Base-by-base conservation (phyloP, 2,797 vertebrate genomes). In the Distichodus sexfasciatus region DNA sequence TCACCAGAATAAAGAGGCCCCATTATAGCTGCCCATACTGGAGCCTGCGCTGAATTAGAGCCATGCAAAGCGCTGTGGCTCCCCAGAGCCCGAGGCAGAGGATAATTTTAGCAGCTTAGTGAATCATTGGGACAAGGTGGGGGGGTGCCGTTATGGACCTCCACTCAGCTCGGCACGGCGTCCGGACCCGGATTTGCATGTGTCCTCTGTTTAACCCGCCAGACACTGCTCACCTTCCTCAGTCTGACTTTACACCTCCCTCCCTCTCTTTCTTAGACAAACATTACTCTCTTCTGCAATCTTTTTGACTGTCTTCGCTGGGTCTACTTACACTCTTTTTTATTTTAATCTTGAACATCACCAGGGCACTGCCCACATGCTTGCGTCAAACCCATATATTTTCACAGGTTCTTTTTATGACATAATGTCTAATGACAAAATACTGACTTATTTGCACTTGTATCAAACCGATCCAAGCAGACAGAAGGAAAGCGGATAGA, bases 1-100 rank as follows among this genome's bases (percentile, higher is more conserved):
- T 90, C 89, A 87, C 75, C 79, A 74, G 84, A 90, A 91, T 90
- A 89, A 91, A 92, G 87, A 91, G 87, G 81, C 77, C 74, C 88
- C 81, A 88, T 89, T 91, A 88, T 83, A 87, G 85, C 86, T 90
- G 87, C 84, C 85, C 80, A 75, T 86, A 82, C 48, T 15, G 82
- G 80, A 85, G 86, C 81, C 86, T 88, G 81, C 60, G 69, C 75
- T 73, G 74, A 81, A 81, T 83, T 79, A 83, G 78, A 79, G 59
- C 68, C 66, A 87, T 87, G 84, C 80, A 90, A 88, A 90, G 85
- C 69, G 84, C 78, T 72, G 68, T 66, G 71, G 63, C 51, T 86
- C 88, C 85, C 86, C 38, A 59, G 85, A 83, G 87, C 77, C 64
- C 43, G 62, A 66, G 4, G 38, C n/a, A n/a, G 70, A 60, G 84